phyloP scores from a whole-genome alignment of 35 echinoderm and acorn worm genomes.

The Ophiothrix spiculata region DNA sequence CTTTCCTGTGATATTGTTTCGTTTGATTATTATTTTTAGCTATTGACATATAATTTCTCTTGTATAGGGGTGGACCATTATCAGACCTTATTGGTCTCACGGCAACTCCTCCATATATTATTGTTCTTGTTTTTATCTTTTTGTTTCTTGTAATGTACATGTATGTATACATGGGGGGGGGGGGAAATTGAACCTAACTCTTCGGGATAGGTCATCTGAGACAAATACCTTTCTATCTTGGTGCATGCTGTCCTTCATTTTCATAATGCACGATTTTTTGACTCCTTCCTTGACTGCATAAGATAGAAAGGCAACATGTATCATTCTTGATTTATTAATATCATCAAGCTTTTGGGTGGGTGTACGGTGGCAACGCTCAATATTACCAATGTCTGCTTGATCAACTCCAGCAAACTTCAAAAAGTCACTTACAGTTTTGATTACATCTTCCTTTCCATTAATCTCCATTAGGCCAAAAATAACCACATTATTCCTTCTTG shows the following conservation, averaged over 20 bases:
- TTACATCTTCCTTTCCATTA: not conserved
- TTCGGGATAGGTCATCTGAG: not conserved
- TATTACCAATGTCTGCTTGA: not conserved
- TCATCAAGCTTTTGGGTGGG: not conserved
- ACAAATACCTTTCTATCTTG: not conserved
- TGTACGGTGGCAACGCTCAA: not conserved
- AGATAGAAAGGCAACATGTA: not conserved
- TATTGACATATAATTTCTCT: no score
- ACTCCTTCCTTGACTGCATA: not conserved
- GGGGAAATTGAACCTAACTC: no score
- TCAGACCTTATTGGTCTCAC: no score
- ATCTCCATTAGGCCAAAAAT: not conserved
- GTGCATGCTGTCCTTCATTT: not conserved
- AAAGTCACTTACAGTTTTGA: not conserved
- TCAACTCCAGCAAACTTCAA: not conserved
- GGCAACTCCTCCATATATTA: no score
- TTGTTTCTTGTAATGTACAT: no score
- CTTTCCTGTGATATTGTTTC: no score
- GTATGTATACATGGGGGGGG: no score
- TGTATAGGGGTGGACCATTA: no score
- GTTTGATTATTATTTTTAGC: no score
- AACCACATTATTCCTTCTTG: not conserved
- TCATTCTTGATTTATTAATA: not conserved
- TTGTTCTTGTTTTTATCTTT: no score
- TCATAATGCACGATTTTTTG: no score